Evolutionary conservation across 2,888 invertebrate genomes (phyloP).

Genomic region (Eulithis testata): DNA sequence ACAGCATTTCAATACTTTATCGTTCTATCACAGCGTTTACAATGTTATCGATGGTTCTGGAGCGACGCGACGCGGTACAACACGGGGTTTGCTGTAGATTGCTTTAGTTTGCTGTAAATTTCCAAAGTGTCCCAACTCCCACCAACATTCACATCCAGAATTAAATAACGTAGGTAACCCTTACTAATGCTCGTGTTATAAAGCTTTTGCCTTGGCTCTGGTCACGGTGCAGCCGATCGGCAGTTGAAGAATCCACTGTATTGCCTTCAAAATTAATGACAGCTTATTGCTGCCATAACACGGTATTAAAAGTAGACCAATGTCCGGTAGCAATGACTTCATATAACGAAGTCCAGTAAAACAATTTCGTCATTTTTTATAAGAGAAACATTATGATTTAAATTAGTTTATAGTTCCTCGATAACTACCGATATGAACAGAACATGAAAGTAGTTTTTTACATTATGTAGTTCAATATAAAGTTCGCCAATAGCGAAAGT

Average conservation of each 20-base stretch:
- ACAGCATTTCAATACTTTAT: slow-evolving; percentile 54
- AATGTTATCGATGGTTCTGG: slow-evolving; percentile 62
- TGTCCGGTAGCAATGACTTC: too few species aligned
- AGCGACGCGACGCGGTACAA: slow-evolving; percentile 46
- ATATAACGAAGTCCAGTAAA: not conserved
- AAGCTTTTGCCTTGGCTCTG: too few species aligned
- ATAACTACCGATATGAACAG: not conserved
- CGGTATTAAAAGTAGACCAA: too few species aligned
- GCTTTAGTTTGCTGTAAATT: too few species aligned
- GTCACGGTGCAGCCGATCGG: too few species aligned
- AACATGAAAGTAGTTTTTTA: not conserved
- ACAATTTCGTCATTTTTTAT: not conserved
- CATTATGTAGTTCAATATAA: slow-evolving; percentile 28
- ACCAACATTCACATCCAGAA: too few species aligned
- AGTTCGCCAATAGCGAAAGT: slow-evolving; percentile 41
- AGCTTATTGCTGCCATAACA: too few species aligned
- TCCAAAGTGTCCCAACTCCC: too few species aligned
- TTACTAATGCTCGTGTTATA: too few species aligned
- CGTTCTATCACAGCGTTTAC: slow-evolving; percentile 55
- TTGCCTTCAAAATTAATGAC: too few species aligned
- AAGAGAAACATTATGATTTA: not conserved
- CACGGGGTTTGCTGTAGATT: slow-evolving; percentile 34
- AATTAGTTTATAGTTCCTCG: not conserved
- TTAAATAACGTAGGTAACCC: too few species aligned
- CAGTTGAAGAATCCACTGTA: too few species aligned